These are phyloP conservation scores for Lordiphosa clarofinis DNA, from an alignment of 1,140 invertebrate species.

Conservation along the genomic window DNA sequence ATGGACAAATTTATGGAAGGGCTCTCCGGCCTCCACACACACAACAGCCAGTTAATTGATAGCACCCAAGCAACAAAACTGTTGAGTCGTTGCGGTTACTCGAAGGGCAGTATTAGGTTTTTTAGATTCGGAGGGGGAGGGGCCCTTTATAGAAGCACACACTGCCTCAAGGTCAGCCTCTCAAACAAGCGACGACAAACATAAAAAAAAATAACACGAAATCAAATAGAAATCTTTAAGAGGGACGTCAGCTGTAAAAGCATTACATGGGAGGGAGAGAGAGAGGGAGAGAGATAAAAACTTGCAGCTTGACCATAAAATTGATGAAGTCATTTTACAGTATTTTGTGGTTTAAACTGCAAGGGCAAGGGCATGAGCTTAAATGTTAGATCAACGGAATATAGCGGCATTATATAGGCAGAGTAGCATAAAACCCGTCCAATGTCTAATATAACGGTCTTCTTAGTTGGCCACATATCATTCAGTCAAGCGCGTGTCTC, in stretches of 20 bases:
- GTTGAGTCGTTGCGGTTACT: constrained; percentile 24
- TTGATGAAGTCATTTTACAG: constrained; percentile 38
- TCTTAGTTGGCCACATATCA: no score
- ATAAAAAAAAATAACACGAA: not conserved
- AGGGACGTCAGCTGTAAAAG: constrained; percentile 36
- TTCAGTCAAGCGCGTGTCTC: constrained; percentile 7
- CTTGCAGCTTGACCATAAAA: constrained; percentile 35
- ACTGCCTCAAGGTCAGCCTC: constrained; percentile 9
- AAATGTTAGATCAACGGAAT: not conserved
- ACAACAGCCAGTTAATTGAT: constrained; percentile 25
- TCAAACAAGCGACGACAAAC: not conserved
- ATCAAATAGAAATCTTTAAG: constrained; percentile 3
- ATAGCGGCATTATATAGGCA: no score
- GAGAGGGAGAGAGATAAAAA: constrained; percentile 10
- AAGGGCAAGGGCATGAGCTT: constrained; percentile 26
- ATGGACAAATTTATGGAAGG: constrained; percentile 63
- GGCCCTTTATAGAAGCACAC: not conserved
- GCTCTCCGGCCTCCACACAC: constrained; percentile 23
- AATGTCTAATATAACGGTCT: no score
- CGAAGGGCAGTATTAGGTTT: constrained; percentile 30
- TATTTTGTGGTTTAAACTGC: constrained; percentile 26
- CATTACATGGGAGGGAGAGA: constrained; percentile 23
- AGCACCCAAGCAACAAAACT: constrained; percentile 11
- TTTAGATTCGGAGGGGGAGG: no score
- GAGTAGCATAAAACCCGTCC: no score